phyloP scores from a whole-genome alignment of 2,113 vertebrate species.

The Siphamia tubifer region DNA sequence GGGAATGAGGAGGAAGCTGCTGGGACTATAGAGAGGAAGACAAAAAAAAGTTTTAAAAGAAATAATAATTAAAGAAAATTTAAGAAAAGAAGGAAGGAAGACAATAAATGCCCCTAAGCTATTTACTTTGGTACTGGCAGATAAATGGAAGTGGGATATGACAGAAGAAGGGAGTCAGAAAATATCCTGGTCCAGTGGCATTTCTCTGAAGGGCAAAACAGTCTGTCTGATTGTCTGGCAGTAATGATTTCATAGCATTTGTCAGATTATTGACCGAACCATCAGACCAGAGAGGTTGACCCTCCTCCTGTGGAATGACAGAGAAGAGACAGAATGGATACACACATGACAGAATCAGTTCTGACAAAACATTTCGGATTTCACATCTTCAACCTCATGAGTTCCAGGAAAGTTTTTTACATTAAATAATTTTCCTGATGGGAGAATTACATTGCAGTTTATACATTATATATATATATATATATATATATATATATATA shows the following conservation, averaged over 20 bases:
- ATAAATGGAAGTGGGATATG: slow-evolving; percentile 84
- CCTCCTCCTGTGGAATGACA: slow-evolving; percentile 79
- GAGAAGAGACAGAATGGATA: not conserved
- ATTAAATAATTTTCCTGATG: too few species aligned
- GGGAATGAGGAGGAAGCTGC: slow-evolving; percentile 23
- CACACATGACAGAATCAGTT: not conserved
- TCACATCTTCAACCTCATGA: too few species aligned
- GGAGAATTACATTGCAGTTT: too few species aligned
- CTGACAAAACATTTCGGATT: too few species aligned
- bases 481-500: too few species aligned
- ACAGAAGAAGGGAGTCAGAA: slow-evolving; percentile 87
- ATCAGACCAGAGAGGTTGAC: slow-evolving; percentile 83
- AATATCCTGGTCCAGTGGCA: slow-evolving; percentile 78
- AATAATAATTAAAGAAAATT: too few species aligned
- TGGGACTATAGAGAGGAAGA: slow-evolving; percentile 39
- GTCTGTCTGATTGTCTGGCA: slow-evolving; percentile 82
- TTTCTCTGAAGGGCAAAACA: slow-evolving; percentile 88
- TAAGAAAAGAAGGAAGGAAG: not conserved
- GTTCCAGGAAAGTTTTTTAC: too few species aligned
- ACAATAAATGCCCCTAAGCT: not conserved
- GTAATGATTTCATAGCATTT: slow-evolving; percentile 56
- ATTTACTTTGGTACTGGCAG: slow-evolving; percentile 89
- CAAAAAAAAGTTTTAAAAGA: not conserved
- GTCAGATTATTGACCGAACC: slow-evolving; percentile 79
- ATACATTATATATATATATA: too few species aligned